Base-by-base conservation (phyloP, 2,113 vertebrate genomes). In the Emydura subglobosa region DNA sequence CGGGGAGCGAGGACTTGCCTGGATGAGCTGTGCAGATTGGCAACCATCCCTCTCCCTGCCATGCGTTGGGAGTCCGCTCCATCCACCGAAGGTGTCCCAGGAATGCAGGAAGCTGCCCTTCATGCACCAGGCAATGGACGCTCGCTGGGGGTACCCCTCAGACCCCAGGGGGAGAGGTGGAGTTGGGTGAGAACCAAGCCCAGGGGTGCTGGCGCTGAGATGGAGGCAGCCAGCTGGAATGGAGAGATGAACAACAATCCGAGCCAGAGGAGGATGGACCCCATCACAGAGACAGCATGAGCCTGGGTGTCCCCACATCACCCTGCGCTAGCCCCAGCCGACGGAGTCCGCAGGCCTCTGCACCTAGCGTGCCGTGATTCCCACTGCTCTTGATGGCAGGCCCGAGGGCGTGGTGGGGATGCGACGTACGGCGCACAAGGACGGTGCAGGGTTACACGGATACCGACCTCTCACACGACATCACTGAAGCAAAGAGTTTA, bases 231-330 rank as follows among this genome's bases (percentile, higher is more conserved):
- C 51, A 54, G 61, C 9, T 9, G 34, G 65, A 72, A n/a, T 0
- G 0, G 42, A 55, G 53, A 78, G 76, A 7, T 44, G 80, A n/a
- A 31, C 34, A 29, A 27, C 14, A 47, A 27, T 49, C 7, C 61
- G 53, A 29, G 13, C 25, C 6, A 4, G 0, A 4, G 12, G 50
- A 14, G 76, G 31, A 34, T 0, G 57, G 2, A n/a, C 7, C 61
- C 0, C 0, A 0, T 6, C 7, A 42, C 3, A 6, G 29, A 39
- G 1, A 61, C 50, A 42, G 12, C 0, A 0, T 50, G 39, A n/a
- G 47, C 83, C 81, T 34, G 4, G 57, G 47, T 61, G 59, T 50
- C 80, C 80, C 39, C 10, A 29, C 0, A 0, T 8, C 27, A 50
- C 82, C 42, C 51, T 2, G 1, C 13, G 44, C 78, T 47, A 31